Base-by-base conservation (phyloP, 2,888 invertebrate species). In the Cepaea hortensis region DNA sequence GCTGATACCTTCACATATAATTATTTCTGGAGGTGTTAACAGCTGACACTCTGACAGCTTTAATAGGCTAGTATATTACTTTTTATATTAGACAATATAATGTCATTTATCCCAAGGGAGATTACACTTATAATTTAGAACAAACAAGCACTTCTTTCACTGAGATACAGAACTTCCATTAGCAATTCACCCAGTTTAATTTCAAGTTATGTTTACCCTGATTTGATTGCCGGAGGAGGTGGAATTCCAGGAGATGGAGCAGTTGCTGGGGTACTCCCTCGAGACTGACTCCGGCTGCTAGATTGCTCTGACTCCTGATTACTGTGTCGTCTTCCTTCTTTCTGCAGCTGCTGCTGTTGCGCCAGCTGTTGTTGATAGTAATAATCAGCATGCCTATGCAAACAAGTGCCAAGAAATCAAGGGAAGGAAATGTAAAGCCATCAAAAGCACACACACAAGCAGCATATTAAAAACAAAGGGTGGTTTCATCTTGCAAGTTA, bases 301-400 rank as follows among this genome's bases (percentile, higher is more conserved):
- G 62, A 35, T 2, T 35, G 62, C 15, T 62, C 62, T 7, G 62
- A 62, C 4, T 18, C 62, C 11, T 79, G 84, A 81, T 81, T 79
- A 70, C 84, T 84, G 3, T 18, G 70, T 68, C 79, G 46, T 73
- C 55, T 46, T 15, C 18, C 35, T 23, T 68, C 18, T 18, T 62
- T 61, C 23, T 70, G 85, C 35, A 68, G 65, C 20, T 68, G 79
- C 48, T 85, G 73, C 73, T 81, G 82, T 35, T 82, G 87, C 62
- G 77, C 79, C 48, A 83, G 86, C 46, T 81, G 81, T 46, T 84
- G 87, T 68, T 87, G 84, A 35, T 75, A 68, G 73, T 87, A 87
- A 75, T 84, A 81, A 23, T 84, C 87, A 50, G 81, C 84, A 70
- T 87, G 80, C 87, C 87, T 87, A 84, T 4, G 35, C 84, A 84